Evolutionary conservation across 2,888 invertebrate genomes (phyloP).

Genomic region (Limnephilus auricula): DNA sequence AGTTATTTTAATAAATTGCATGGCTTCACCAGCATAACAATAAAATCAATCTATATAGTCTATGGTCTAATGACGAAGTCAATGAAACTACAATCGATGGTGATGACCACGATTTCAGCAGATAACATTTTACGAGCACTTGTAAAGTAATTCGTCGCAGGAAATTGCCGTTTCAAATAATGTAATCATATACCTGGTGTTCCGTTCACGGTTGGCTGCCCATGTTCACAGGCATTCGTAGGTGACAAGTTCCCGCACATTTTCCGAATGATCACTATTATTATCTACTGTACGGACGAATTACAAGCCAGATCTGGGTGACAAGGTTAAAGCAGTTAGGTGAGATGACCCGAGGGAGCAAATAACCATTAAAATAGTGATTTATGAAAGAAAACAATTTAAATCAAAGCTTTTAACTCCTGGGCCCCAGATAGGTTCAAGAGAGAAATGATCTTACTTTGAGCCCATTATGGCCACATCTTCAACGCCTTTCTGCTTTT

Average conservation of each 20-base stretch:
- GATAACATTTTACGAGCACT: slow-evolving; percentile 7
- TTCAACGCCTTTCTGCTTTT: no score
- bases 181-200: background rate
- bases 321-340: no score
- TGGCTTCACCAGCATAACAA: no score
- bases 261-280: background rate
- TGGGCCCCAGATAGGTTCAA: no score
- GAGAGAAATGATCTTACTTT: no score
- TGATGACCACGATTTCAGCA: background rate
- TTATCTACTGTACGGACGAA: background rate
- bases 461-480: no score
- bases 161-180: slow-evolving; percentile 23
- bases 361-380: no score
- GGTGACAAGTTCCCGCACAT: background rate
- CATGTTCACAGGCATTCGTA: background rate
- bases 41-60: background rate
- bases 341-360: no score
- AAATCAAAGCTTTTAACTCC: no score
- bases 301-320: no score
- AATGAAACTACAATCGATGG: slow-evolving; percentile 7
- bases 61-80: background rate
- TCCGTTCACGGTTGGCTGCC: slow-evolving; percentile 6
- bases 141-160: slow-evolving; percentile 21
- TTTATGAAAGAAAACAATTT: no score
- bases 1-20: no score